Percentiles rank a stretch among this genome's conserved stretches.
Evolutionary conservation across 2,888 invertebrate species (phyloP).

Genomic region (Micropterix aruncella): DNA sequence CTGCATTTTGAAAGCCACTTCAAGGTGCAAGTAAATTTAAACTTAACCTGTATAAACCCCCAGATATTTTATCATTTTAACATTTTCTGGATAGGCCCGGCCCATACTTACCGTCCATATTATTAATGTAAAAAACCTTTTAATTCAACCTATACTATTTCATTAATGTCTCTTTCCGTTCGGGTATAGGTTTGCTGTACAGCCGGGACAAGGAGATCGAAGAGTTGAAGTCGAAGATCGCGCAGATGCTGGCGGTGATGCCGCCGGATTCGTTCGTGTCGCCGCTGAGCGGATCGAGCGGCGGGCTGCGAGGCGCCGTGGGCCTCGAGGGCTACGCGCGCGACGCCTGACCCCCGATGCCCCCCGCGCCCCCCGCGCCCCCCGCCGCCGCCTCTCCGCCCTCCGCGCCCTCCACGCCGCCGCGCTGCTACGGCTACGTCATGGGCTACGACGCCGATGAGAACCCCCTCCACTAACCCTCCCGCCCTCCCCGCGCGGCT

Average conservation of each 20-base stretch:
- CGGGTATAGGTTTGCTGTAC: slow-evolving; percentile 61
- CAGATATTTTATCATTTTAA: too few relatives aligned
- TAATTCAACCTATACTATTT: too few relatives aligned
- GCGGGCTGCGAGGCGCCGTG: slow-evolving; percentile 43
- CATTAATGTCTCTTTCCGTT: too few relatives aligned
- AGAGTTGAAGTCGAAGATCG: slow-evolving; percentile 79
- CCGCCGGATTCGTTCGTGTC: slow-evolving; percentile 53
- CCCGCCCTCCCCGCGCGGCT: too few relatives aligned
- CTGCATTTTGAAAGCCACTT: too few relatives aligned
- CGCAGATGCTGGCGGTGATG: slow-evolving; percentile 89
- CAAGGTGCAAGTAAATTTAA: too few relatives aligned
- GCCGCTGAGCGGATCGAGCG: slow-evolving; percentile 31
- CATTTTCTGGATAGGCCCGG: too few relatives aligned
- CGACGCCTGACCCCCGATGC: slow-evolving; percentile 2
- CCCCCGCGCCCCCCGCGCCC: slow-evolving; percentile 13
- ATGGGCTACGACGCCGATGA: neutral
- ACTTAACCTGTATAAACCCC: too few relatives aligned
- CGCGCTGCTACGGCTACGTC: neutral
- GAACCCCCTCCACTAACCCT: neutral
- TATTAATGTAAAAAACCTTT: too few relatives aligned
- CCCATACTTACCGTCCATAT: too few relatives aligned
- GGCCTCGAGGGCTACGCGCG: slow-evolving; percentile 32
- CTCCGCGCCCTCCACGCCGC: too few relatives aligned
- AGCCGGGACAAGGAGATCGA: slow-evolving; percentile 84
- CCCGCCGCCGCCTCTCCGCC: neutral